Percentiles rank a stretch among this genome's conserved stretches.
Conservation (phyloP, 2,888 invertebrate species). For the Steromphala cineraria region DNA sequence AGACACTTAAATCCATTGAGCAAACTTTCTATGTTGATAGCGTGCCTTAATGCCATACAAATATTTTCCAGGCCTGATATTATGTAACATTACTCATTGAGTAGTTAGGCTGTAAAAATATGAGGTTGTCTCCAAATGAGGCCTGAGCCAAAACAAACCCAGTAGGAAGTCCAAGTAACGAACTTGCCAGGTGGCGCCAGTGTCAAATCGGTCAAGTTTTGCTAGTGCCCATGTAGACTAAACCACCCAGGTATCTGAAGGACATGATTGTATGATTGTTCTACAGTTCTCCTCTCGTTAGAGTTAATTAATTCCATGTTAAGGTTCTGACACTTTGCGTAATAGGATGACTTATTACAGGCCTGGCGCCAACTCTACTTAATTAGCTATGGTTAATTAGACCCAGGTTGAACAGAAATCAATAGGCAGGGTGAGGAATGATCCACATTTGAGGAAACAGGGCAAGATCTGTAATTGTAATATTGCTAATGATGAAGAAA, state of each 20-base stretch:
- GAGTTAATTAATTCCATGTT: background rate
- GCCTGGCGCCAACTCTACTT: background rate
- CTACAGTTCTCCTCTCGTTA: background rate
- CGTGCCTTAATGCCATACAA: too few relatives aligned
- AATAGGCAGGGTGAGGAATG: background rate
- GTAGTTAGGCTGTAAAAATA: too few relatives aligned
- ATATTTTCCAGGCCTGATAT: too few relatives aligned
- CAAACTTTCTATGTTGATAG: too few relatives aligned
- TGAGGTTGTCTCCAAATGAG: too few relatives aligned
- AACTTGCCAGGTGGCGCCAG: background rate
- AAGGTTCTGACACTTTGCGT: conserved; percentile 5
- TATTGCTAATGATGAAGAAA: background rate
- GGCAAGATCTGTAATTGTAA: background rate
- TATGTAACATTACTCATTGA: too few relatives aligned
- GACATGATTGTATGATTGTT: background rate
- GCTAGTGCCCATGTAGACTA: background rate
- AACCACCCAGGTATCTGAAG: background rate
- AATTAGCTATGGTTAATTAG: background rate
- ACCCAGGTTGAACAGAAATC: background rate
- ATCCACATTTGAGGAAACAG: background rate
- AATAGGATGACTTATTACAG: conserved; percentile 5
- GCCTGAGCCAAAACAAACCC: too few relatives aligned
- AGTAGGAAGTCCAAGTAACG: background rate
- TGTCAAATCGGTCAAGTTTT: background rate
- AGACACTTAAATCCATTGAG: too few relatives aligned